These are phyloP conservation scores for Pteruthius melanotis DNA, from an alignment of 2,113 vertebrate species.

Conservation along the genomic window DNA sequence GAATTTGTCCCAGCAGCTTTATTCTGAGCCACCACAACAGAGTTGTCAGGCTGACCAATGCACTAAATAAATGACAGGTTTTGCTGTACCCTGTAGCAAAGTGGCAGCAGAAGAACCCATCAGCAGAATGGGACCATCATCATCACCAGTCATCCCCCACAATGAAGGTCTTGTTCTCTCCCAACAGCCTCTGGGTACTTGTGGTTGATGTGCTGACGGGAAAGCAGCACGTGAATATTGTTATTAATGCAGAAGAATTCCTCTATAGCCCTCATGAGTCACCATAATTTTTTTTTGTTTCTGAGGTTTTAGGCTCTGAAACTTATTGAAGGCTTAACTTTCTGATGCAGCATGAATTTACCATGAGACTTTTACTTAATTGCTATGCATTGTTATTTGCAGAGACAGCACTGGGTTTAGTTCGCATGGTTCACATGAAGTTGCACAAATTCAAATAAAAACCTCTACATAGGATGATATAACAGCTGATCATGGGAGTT, in stretches of 20 bases:
- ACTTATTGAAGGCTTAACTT: background rate
- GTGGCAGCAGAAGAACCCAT: background rate
- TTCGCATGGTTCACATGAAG: background rate
- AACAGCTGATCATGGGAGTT: background rate
- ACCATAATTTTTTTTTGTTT: background rate
- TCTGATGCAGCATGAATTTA: background rate
- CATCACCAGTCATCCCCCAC: background rate
- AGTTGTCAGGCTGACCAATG: background rate
- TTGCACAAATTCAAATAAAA: background rate
- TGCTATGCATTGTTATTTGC: background rate
- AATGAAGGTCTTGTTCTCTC: background rate
- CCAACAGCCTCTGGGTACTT: background rate
- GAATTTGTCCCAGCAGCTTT: background rate
- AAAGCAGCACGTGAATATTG: background rate
- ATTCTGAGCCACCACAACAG: background rate
- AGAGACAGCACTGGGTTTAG: background rate
- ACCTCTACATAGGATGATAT: background rate
- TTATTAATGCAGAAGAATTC: constrained; percentile 3
- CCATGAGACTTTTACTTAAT: background rate
- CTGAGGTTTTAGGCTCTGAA: constrained; percentile 1
- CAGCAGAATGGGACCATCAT: background rate
- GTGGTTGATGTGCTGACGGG: background rate
- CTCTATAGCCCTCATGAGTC: background rate
- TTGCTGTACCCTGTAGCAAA: background rate
- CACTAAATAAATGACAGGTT: background rate